Evolutionary conservation across 92 coral and sea anemone genomes (phyloP), one percentile per base, ranked within the genome.

Genomic region (Nematostella vectensis): DNA sequence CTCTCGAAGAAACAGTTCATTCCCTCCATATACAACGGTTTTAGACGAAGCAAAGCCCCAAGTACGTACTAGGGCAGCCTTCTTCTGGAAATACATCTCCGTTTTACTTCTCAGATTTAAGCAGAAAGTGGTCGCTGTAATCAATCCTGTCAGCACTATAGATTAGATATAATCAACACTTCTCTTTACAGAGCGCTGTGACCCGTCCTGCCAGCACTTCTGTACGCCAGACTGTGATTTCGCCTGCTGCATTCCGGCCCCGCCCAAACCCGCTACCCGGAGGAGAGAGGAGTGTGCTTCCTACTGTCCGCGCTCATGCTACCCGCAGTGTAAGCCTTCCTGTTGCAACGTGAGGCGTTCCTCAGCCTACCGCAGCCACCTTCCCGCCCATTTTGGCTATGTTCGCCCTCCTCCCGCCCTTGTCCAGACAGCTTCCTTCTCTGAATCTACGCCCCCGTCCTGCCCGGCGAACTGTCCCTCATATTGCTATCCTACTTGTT

Each of bases 171-270:
- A n/a, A n/a, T n/a, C n/a, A n/a, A n/a, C n/a, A n/a, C n/a, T n/a
- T n/a, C n/a, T n/a, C n/a, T n/a, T n/a, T n/a, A n/a, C n/a, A n/a
- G n/a, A n/a, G n/a, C n/a, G n/a, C n/a, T n/a, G 72, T 40, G 53
- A 25, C 54, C 45, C 55, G 12, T 43, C 53, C 0, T 66, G 72
- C 24, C 63, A 55, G 38, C 39, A 25, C 28, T 39, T 55, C 11
- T 66, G 72, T 45, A 55, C 72, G 27, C 63, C 63, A 1, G 72
- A 66, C 17, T 66, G 72, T 31, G 72, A 66, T 29, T 66, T 66
- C 36, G 40, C 49, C 1, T 66, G 72, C 29, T 66, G 72, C 60
- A 16, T 66, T 2, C 67, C 65, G 1, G 20, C 53, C 16, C 30
- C 53, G 1, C 21, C 29, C 1, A 25, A 50, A 42, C 27, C 48